Percentiles rank a stretch among this genome's conserved stretches.
phyloP scores from a whole-genome alignment of 2,888 invertebrate genomes.

The Cordylochernes scorpioides region DNA sequence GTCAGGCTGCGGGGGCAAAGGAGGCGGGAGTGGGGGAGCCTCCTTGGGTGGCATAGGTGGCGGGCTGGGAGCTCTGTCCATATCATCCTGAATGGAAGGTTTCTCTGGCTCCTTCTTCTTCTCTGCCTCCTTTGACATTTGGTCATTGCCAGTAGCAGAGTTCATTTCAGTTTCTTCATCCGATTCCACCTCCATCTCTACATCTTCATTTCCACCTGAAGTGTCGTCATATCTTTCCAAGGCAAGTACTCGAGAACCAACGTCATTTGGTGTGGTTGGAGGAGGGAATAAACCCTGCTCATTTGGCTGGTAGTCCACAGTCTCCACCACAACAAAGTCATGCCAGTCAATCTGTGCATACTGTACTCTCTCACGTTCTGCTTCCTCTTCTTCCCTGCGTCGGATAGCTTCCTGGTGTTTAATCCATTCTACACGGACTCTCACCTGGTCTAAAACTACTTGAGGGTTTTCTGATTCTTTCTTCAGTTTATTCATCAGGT shows the following conservation, averaged over 20 bases:
- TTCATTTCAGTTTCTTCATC: conserved; percentile 25
- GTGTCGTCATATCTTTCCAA: conserved; percentile 29
- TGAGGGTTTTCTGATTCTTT: conserved; percentile 42
- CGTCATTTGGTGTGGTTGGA: conserved; percentile 86
- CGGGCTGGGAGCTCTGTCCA: conserved; percentile 23
- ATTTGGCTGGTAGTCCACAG: conserved; percentile 89
- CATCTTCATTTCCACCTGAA: conserved; percentile 31
- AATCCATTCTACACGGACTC: conserved; percentile 85
- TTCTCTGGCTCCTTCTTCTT: conserved; percentile 75
- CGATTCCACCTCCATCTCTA: conserved; percentile 69
- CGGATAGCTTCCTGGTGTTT: conserved; percentile 76
- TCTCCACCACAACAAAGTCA: conserved; percentile 98
- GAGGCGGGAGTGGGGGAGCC: conserved; percentile 20
- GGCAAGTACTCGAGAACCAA: conserved; percentile 73
- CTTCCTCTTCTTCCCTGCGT: conserved; percentile 73
- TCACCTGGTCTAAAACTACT: conserved; percentile 50
- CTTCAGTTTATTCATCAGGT: conserved; percentile 41
- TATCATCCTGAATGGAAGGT: conserved; percentile 44
- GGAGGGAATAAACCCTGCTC: conserved; percentile 83
- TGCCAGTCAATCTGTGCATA: conserved; percentile 99
- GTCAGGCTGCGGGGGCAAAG: conserved; percentile 41
- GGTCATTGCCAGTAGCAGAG: conserved; percentile 26
- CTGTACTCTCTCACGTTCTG: conserved; percentile 58
- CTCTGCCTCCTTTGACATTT: conserved; percentile 17
- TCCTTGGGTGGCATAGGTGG: conserved; percentile 15